phyloP scores from a whole-genome alignment of 1,140 invertebrate species.

The Scaptomyza pallida region DNA sequence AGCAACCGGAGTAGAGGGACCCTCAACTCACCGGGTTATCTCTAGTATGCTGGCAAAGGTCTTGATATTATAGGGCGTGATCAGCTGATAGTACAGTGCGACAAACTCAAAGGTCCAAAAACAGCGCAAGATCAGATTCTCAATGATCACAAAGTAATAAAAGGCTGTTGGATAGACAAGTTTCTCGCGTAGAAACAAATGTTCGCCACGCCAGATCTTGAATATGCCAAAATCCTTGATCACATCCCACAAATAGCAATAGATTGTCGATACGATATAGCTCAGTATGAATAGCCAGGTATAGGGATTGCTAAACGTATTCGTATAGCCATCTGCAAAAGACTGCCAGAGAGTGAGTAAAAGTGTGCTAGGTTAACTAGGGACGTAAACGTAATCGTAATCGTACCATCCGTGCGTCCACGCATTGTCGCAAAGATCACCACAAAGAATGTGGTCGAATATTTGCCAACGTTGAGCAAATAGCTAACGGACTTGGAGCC shows the following conservation, averaged over 20 bases:
- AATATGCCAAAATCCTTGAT: constrained; percentile 98
- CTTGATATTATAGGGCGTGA: constrained; percentile 54
- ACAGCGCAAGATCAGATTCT: constrained; percentile 97
- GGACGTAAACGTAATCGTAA: background rate
- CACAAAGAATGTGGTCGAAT: constrained; percentile 92
- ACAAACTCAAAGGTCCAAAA: constrained; percentile 94
- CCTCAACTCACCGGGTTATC: constrained; percentile 66
- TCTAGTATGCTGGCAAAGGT: constrained; percentile 60
- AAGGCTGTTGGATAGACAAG: constrained; percentile 91
- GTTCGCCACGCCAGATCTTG: constrained; percentile 91
- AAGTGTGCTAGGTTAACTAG: background rate
- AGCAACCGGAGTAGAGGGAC: no score
- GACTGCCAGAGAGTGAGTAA: constrained; percentile 44
- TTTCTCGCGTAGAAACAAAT: constrained; percentile 89
- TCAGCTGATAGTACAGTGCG: constrained; percentile 87
- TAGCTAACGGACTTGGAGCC: constrained; percentile 89
- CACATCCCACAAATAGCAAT: constrained; percentile 96
- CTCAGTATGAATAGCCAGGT: constrained; percentile 91
- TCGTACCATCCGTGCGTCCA: constrained; percentile 47
- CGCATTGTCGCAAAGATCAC: constrained; percentile 86
- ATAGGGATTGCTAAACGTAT: constrained; percentile 89
- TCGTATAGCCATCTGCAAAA: constrained; percentile 85
- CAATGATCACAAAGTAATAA: constrained; percentile 98
- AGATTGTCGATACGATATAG: constrained; percentile 91
- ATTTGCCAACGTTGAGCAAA: constrained; percentile 92